Base-by-base conservation (phyloP, 2,888 invertebrate genomes). In the Sinhomidia bicolor region DNA sequence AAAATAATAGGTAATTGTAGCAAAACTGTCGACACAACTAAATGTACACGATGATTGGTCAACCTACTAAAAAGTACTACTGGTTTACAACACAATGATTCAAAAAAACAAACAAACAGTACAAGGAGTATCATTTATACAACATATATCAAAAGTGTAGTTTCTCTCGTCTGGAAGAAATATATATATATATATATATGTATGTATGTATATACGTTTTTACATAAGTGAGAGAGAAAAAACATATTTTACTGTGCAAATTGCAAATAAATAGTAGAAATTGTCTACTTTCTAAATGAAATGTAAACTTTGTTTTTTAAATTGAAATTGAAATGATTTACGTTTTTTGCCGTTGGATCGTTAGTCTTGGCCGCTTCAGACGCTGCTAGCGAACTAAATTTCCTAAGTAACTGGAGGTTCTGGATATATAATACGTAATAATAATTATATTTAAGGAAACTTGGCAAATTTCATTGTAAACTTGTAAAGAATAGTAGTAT, bases 331-430 rank as follows among this genome's bases (percentile, higher is more conserved):
- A 32, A 65, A 14, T 65, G n/a, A 51, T 76, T 87, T 88, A 88
- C 88, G 82, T 88, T 88, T 88, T 88, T 88, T 57, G 85, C 41
- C 78, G 85, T 44, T 41, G 83, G 29, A 51, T 88, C 88, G 57
- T 32, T 83, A 23, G 51, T 83, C 79, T 88, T 88, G 82, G 88
- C 88, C 44, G 88, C 88, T 79, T 88, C 88, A 29, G 88, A 81
- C 78, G 88, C 88, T 88, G 88, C 88, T 47, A 88, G 88, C 54
- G 88, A 78, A 88, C 88, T 88, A 88, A 88, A 88, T 88, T 88
- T 88, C 88, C 88, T 88, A 88, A 88, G 88, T 88, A 88, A 88
- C 83, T 88, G 88, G 83, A 88, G 88, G 47, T 88, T 88, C 88
- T 88, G 88, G 83, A 88, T 83, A 83, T 26, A 62, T n/a, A n/a